Evolutionary conservation across 2,113 vertebrate species (phyloP).

Genomic region (Xyrauchen texanus): DNA sequence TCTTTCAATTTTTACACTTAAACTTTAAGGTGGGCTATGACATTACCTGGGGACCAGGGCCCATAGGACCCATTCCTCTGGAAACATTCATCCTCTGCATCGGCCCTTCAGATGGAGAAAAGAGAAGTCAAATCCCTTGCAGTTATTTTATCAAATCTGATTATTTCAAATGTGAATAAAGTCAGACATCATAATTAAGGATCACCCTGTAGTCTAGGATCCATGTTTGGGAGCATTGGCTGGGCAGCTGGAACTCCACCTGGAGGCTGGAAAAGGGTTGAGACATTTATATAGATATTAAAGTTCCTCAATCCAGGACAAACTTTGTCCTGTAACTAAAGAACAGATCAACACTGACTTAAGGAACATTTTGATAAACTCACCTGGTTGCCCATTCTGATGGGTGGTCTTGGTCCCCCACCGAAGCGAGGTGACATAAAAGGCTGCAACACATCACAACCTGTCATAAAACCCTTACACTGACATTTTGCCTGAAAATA

Average conservation of each 20-base stretch:
- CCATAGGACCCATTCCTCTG: constrained; percentile 97
- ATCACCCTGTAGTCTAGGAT: constrained; percentile 96
- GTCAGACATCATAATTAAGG: not conserved
- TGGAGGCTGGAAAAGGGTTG: constrained; percentile 79
- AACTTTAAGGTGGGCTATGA: not conserved
- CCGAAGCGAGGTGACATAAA: constrained; percentile 98
- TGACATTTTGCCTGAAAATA: not conserved
- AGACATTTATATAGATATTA: not conserved
- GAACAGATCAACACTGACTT: too few species aligned
- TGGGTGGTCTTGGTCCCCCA: constrained; percentile 94
- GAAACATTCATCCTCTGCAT: constrained; percentile 99
- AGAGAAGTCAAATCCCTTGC: not conserved
- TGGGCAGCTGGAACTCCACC: constrained; percentile 95
- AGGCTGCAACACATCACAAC: constrained; percentile 74
- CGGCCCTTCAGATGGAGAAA: constrained; percentile 79
- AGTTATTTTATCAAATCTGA: not conserved
- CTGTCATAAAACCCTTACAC: not conserved
- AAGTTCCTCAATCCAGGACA: too few species aligned
- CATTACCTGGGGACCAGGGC: constrained; percentile 92
- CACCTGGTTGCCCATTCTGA: constrained; percentile 98
- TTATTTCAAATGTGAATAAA: not conserved
- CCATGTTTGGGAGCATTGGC: constrained; percentile 97
- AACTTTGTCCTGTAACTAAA: too few species aligned
- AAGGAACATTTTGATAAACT: constrained; percentile 4
- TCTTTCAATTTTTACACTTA: not conserved